phyloP scores from a whole-genome alignment of 1,140 invertebrate genomes.

The Bilobella aurantiaca region DNA sequence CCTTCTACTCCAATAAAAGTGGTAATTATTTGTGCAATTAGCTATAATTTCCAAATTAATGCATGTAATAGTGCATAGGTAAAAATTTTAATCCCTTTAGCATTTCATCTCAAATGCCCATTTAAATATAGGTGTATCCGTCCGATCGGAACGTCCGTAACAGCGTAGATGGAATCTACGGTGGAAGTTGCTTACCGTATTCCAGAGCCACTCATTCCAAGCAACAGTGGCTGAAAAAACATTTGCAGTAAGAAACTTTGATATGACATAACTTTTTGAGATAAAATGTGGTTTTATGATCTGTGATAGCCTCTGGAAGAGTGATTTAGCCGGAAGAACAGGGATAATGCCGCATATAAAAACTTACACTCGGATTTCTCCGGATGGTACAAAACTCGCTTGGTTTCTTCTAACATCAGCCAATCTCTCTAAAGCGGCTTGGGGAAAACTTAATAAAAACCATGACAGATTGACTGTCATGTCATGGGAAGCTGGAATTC shows the following conservation, averaged over 20 bases:
- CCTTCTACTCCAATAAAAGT: conserved; percentile 12
- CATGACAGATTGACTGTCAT: conserved; percentile 57
- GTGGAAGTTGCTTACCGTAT: conserved; percentile 85
- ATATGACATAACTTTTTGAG: not conserved
- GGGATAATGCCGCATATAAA: conserved; percentile 90
- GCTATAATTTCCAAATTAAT: no score
- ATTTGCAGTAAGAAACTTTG: conserved; percentile 57
- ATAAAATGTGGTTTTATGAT: conserved; percentile 17
- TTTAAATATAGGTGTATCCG: conserved; percentile 61
- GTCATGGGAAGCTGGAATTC: conserved; percentile 83
- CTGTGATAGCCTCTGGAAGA: conserved; percentile 68
- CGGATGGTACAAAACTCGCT: conserved; percentile 50
- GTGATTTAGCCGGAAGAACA: conserved; percentile 52
- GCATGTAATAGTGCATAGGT: no score
- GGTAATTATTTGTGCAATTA: no score
- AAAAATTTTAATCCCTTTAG: no score
- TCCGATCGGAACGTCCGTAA: conserved; percentile 63
- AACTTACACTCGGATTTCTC: conserved; percentile 67
- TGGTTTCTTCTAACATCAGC: conserved; percentile 84
- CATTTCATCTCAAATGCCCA: conserved; percentile 38
- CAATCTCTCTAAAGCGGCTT: conserved; percentile 90
- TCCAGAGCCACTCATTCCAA: conserved; percentile 64
- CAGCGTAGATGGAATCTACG: conserved; percentile 71
- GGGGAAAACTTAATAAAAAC: conserved; percentile 66
- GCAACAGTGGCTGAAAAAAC: conserved; percentile 68